Conservation (phyloP, 30 jellyfish, hydroid and myxozoan genomes). For the Calvadosia cruxmelitensis region DNA sequence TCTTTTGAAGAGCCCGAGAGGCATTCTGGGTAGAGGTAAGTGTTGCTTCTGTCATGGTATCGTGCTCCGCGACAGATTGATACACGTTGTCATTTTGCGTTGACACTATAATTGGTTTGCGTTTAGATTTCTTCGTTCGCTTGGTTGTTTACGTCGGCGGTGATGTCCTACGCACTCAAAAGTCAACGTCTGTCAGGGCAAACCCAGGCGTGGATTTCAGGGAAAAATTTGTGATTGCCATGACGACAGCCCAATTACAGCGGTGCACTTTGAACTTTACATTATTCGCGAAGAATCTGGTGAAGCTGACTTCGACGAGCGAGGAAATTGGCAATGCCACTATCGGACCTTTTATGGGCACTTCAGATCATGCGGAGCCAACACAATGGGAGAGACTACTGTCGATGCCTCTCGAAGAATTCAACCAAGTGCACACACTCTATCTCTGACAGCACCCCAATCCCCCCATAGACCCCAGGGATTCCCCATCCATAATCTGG, state of each 20-base stretch:
- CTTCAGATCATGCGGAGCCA: not conserved
- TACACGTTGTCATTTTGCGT: no score
- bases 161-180: constrained; percentile 25
- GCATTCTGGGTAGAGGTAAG: constrained; percentile 57
- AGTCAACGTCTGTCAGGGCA: constrained; percentile 45
- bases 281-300: constrained; percentile 38
- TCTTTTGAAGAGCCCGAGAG: constrained; percentile 69
- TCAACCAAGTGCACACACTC: constrained; percentile 40
- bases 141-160: constrained; percentile 38
- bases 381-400: constrained; percentile 87
- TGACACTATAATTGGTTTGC: not conserved
- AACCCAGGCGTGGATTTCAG: constrained; percentile 48
- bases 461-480: no score
- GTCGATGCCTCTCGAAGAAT: constrained; percentile 61
- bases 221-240: constrained; percentile 18
- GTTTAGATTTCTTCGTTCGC: constrained; percentile 39
- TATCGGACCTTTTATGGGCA: not conserved
- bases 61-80: no score
- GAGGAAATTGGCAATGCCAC: constrained; percentile 10
- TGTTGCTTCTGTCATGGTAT: no score
- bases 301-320: constrained; percentile 14
- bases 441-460: constrained; percentile 26
- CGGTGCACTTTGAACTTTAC: constrained; percentile 31
- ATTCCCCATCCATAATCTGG: no score
- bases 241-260: constrained; percentile 32